These are phyloP conservation scores for Diplazon laetatorius DNA, from an alignment of 2,888 invertebrate species.

Conservation along the genomic window DNA sequence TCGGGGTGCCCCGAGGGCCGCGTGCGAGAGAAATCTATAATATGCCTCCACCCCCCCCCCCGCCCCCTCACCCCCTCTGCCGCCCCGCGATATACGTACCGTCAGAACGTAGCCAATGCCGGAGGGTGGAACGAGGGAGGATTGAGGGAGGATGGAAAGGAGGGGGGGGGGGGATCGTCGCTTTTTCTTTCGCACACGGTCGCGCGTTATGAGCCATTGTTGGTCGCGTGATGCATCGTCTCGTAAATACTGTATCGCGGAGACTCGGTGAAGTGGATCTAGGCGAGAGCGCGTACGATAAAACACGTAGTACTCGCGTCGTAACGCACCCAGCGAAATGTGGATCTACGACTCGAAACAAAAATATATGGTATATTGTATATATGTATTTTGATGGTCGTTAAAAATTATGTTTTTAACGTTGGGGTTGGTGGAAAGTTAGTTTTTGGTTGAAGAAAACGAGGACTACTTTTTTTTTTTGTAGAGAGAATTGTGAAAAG, in stretches of 20 bases:
- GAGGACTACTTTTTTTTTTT: too few relatives aligned
- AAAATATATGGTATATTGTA: too few relatives aligned
- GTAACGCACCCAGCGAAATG: too few relatives aligned
- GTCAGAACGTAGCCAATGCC: neutral
- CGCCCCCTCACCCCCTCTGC: slow-evolving; percentile 1
- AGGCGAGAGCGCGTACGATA: slow-evolving; percentile 29
- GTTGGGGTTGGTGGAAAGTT: too few relatives aligned
- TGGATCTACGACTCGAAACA: too few relatives aligned
- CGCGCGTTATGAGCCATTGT: slow-evolving; percentile 80
- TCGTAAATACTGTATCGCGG: slow-evolving; percentile 81
- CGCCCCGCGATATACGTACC: too few relatives aligned
- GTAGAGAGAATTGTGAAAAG: too few relatives aligned
- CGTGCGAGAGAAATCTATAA: slow-evolving; percentile 58
- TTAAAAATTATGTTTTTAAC: too few relatives aligned
- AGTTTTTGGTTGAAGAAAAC: too few relatives aligned
- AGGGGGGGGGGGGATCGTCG: too few relatives aligned
- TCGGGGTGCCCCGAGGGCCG: slow-evolving; percentile 56
- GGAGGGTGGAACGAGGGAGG: slow-evolving; percentile 52
- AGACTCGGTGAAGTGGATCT: slow-evolving; percentile 47
- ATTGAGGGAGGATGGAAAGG: too few relatives aligned
- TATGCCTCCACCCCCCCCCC: slow-evolving; percentile 12
- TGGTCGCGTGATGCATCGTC: slow-evolving; percentile 80
- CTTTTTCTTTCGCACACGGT: slow-evolving; percentile 76
- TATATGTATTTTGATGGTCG: too few relatives aligned
- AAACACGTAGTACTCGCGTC: slow-evolving; percentile 38